These are phyloP conservation scores for Microtus ochrogaster DNA, from an alignment of 2,113 vertebrate genomes.

Conservation along the genomic window DNA sequence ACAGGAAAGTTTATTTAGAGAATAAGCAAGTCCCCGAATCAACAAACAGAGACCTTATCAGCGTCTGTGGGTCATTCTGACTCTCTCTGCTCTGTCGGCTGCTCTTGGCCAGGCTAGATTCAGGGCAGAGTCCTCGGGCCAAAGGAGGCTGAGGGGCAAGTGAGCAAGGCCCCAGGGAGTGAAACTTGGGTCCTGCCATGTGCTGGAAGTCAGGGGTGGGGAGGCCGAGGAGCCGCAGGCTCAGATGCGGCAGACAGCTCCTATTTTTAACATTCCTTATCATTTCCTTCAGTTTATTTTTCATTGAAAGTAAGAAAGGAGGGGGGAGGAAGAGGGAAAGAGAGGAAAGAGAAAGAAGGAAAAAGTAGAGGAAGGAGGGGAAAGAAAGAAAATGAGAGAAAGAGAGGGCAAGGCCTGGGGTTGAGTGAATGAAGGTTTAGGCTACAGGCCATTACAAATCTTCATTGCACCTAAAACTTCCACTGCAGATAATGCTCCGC, in stretches of 20 bases:
- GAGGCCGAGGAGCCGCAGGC: conserved; percentile 2
- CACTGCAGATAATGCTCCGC: background rate
- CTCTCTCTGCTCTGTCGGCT: conserved; percentile 44
- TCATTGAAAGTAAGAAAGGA: background rate
- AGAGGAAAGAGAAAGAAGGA: too few species aligned
- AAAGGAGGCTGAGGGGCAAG: conserved; percentile 39
- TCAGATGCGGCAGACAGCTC: conserved; percentile 14
- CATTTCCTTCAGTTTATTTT: conserved; percentile 59
- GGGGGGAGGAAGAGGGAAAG: too few species aligned
- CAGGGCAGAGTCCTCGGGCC: conserved; percentile 51
- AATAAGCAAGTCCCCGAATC: conserved; percentile 54
- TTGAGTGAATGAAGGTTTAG: background rate
- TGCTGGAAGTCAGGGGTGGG: conserved; percentile 33
- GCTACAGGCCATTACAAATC: background rate
- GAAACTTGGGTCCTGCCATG: conserved; percentile 56
- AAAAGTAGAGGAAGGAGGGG: background rate
- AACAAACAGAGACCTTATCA: conserved; percentile 71
- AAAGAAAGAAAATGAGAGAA: background rate
- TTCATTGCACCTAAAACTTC: conserved; percentile 15
- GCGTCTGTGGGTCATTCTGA: conserved; percentile 53
- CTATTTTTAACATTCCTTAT: conserved; percentile 76
- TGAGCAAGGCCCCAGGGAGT: conserved; percentile 65
- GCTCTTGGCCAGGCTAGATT: conserved; percentile 54
- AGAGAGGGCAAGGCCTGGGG: background rate
- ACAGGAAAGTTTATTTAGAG: conserved; percentile 74